A percentile compares a stretch with the other conserved stretches of the same genome.
phyloP scores from a whole-genome alignment of 2,888 invertebrate species.

The Cephus pygmeus region DNA sequence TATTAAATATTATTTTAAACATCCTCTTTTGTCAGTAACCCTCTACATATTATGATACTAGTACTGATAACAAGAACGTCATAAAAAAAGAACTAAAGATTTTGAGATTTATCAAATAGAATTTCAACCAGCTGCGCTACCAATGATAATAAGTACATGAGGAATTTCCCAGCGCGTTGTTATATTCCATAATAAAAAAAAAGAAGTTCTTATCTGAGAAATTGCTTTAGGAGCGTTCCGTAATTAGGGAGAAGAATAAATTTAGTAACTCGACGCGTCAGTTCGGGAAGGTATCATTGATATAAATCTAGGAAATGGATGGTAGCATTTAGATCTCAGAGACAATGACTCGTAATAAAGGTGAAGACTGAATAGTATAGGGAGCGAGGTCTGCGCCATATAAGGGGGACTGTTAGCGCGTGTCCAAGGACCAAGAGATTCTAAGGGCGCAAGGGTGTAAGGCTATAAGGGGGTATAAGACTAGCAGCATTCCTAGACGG shows the following conservation, averaged over 20 bases:
- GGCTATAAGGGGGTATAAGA: neutral
- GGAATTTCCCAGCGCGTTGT: slow-evolving; percentile 1
- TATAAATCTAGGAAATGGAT: slow-evolving; percentile 24
- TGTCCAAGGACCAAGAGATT: neutral
- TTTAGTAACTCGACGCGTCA: slow-evolving; percentile 6
- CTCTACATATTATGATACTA: neutral
- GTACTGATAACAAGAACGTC: neutral
- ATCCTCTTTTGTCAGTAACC: neutral
- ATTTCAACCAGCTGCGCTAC: neutral
- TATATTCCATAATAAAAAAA: slow-evolving; percentile 17
- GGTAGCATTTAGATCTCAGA: slow-evolving; percentile 23
- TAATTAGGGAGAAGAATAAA: slow-evolving; percentile 20
- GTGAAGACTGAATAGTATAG: neutral
- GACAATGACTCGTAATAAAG: slow-evolving; percentile 23
- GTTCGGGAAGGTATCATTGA: slow-evolving; percentile 10
- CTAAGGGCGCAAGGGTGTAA: neutral
- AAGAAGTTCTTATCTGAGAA: neutral
- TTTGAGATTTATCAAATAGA: neutral
- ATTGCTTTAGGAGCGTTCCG: neutral
- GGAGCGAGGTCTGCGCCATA: slow-evolving; percentile 13
- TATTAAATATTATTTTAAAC: neutral
- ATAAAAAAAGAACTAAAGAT: neutral
- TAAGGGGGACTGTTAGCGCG: slow-evolving; percentile 22
- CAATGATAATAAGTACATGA: neutral
- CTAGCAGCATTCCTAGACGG: slow-evolving; percentile 24